phyloP scores from a whole-genome alignment of 1,140 invertebrate species.

The Notospermus geniculatus region DNA sequence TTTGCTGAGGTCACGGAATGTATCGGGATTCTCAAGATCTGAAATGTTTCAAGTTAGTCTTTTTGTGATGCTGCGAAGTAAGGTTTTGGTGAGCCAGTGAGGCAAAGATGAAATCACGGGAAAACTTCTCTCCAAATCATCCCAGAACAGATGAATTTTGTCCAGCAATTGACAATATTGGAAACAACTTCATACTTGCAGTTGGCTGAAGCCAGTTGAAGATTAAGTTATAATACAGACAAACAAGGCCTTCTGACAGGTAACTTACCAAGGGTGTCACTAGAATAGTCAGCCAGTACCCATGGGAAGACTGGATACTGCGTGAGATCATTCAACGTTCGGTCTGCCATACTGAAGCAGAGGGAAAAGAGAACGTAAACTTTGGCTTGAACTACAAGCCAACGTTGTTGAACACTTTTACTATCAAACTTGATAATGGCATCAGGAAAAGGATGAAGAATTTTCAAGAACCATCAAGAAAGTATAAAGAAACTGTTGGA shows the following conservation, averaged over 20 bases:
- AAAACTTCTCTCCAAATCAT: no score
- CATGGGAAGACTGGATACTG: conserved; percentile 91
- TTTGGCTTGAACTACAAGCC: no score
- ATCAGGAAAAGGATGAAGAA: no score
- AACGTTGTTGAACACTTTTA: no score
- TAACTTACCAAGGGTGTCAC: conserved; percentile 35
- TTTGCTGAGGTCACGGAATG: conserved; percentile 79
- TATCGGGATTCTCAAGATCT: conserved; percentile 68
- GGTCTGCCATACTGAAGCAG: conserved; percentile 72
- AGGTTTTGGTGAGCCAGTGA: no score
- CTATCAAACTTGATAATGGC: no score
- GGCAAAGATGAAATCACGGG: no score
- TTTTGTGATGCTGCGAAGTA: no score
- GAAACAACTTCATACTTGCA: not conserved
- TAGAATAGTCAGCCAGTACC: conserved; percentile 78
- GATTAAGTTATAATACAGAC: not conserved
- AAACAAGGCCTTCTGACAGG: not conserved
- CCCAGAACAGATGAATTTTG: conserved; percentile 1
- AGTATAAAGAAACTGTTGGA: no score
- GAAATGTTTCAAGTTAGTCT: conserved; percentile 50
- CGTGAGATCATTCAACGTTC: conserved; percentile 86
- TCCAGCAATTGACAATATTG: no score
- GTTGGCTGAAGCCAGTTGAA: not conserved
- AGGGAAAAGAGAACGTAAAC: no score
- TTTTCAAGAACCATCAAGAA: no score